Evolutionary conservation across 1,140 invertebrate species (phyloP), one percentile per base, ranked within the genome.

Genomic region (Trichoplusia ni): DNA sequence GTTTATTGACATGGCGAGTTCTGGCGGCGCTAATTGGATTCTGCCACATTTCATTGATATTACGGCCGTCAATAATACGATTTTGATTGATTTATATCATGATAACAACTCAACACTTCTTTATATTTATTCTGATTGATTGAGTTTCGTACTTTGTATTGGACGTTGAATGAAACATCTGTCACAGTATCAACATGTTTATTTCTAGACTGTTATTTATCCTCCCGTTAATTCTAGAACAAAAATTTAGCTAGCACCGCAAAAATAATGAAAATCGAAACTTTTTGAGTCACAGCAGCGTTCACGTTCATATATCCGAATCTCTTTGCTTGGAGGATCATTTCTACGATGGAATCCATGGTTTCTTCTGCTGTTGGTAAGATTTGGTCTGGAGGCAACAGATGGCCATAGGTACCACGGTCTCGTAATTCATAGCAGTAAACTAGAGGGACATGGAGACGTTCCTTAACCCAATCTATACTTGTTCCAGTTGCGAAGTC

Each of bases 321-420:
- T 58, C 84, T 75, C 25, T 84, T 83, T 0, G 92, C 92, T 70
- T 93, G 92, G 19, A 91, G 73, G 35, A 95, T 91, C 59, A 95
- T 87, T 5, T 92, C 92, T 1, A 95, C 46, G 1, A 95, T 60
- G 0, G 94, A 94, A 67, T 95, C 94, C 40, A 94, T 76, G 0
- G 94, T 93, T 90, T 97, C 96, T 64, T 93, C 78, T 11, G 91
- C 93, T 18, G 94, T 95, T 0, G 95, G 94, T 16, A 94, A 82
- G 53, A 98, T 98, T 80, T 96, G 93, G 16, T 92, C 84, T 9
- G 94, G 91, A 0, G 96, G 96, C 9, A 98, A 90, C 0, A 96
- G 14, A 78, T 97, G 97, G 1, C 96, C 96, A 68, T 94, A 92
- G 11, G 77, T 56, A 25, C 96, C 96, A 16, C 78, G 92, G 76